Percentiles rank a stretch among this genome's conserved stretches.
phyloP scores from a whole-genome alignment of 2,797 vertebrate species.

The Microhierax caerulescens region DNA sequence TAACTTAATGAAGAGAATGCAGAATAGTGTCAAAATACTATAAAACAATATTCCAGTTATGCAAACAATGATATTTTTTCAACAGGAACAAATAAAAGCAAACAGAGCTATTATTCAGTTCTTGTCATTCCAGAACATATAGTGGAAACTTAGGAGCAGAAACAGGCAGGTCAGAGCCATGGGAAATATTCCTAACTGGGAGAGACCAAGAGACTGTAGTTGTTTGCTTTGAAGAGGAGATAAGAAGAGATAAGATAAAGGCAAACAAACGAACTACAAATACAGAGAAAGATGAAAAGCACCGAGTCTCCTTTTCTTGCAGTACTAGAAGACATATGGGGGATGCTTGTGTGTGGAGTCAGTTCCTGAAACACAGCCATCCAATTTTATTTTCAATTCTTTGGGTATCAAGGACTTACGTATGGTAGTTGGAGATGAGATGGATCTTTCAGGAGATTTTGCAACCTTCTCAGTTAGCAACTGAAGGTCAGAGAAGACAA shows the following conservation, averaged over 20 bases:
- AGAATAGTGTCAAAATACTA: background rate
- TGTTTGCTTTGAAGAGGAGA: background rate
- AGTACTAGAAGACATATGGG: background rate
- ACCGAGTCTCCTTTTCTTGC: background rate
- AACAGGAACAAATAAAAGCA: background rate
- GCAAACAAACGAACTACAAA: background rate
- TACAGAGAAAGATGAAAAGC: background rate
- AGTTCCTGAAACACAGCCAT: background rate
- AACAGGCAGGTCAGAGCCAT: background rate
- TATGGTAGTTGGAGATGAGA: background rate
- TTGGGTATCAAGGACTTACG: background rate
- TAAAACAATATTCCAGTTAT: background rate
- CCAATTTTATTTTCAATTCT: background rate
- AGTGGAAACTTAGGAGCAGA: background rate
- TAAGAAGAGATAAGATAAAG: slow-evolving; percentile 15
- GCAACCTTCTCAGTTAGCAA: background rate
- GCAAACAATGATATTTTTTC: background rate
- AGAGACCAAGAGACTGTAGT: background rate
- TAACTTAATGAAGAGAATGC: background rate
- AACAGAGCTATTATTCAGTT: background rate
- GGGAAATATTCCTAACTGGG: background rate
- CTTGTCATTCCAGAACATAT: background rate
- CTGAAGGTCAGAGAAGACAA: background rate
- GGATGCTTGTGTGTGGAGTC: background rate
- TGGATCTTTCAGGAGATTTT: background rate